Evolutionary conservation across 2,888 invertebrate genomes (phyloP).

Genomic region (Platyscelio sp.): DNA sequence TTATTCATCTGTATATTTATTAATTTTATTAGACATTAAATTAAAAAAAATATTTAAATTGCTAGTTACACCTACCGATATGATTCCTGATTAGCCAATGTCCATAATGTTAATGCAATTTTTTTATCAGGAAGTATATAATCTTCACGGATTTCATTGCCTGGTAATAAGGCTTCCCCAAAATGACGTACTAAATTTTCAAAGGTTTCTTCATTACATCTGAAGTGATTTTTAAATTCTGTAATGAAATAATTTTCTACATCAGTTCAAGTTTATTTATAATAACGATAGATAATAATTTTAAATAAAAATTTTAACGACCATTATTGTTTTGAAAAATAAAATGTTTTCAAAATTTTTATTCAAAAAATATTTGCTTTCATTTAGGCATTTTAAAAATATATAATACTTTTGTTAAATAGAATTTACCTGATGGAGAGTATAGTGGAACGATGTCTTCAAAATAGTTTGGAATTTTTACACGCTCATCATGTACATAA

Average conservation of each 20-base stretch:
- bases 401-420: too few relatives aligned
- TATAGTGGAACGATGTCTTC: slow-evolving; percentile 18
- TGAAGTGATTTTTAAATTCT: slow-evolving; percentile 22
- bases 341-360: too few relatives aligned
- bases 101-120: slow-evolving; percentile 17
- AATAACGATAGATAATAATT: background rate
- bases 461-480: slow-evolving; percentile 16
- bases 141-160: background rate
- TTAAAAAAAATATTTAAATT: too few relatives aligned
- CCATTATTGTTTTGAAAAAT: too few relatives aligned
- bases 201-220: slow-evolving; percentile 17
- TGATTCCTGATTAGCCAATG: slow-evolving; percentile 19
- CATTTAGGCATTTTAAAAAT: background rate
- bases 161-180: background rate
- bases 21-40: too few relatives aligned
- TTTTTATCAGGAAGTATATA: slow-evolving; percentile 12
- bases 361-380: background rate
- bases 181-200: background rate
- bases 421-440: slow-evolving; percentile 7
- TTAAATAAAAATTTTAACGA: background rate
- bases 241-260: background rate
- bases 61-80: background rate
- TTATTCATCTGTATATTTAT: too few relatives aligned
- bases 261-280: background rate
- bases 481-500: background rate